A percentile compares a stretch with the other conserved stretches of the same genome.
phyloP scores from a whole-genome alignment of 2,113 vertebrate species.

The Sporophila hypoxantha region DNA sequence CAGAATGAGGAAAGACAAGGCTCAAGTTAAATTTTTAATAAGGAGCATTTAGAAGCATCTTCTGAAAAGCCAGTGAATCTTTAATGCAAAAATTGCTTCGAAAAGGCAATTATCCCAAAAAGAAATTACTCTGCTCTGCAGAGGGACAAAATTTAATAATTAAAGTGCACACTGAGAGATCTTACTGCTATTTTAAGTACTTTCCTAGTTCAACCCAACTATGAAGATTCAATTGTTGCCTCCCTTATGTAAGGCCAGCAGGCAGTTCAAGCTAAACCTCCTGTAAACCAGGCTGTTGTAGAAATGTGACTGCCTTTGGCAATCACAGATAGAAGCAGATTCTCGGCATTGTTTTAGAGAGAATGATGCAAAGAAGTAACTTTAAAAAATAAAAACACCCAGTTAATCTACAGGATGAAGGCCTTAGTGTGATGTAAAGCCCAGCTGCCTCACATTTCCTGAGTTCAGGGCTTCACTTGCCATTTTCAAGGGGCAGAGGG shows the following conservation, averaged over 20 bases:
- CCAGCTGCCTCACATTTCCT: not conserved
- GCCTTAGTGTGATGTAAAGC: not conserved
- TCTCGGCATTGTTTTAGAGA: not conserved
- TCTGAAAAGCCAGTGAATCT: constrained; percentile 44
- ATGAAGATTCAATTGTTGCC: not conserved
- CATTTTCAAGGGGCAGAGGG: not conserved
- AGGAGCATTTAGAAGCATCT: constrained; percentile 37
- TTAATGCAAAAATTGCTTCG: constrained; percentile 39
- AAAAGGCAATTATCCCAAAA: constrained; percentile 52
- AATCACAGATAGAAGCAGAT: not conserved
- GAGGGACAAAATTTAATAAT: constrained; percentile 43
- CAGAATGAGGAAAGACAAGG: not conserved
- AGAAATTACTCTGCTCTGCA: constrained; percentile 40
- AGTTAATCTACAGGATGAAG: not conserved
- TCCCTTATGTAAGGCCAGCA: not conserved
- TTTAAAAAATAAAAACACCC: not conserved
- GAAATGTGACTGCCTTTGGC: not conserved
- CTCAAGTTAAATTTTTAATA: constrained; percentile 43
- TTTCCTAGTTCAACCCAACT: not conserved
- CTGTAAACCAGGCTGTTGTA: not conserved
- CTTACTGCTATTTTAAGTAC: constrained; percentile 54
- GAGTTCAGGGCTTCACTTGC: not conserved
- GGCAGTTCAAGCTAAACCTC: not conserved
- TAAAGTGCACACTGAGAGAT: constrained; percentile 29
- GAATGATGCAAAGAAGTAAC: not conserved